These are phyloP conservation scores for Caranx ignobilis DNA, from an alignment of 2,113 vertebrate genomes.

Conservation along the genomic window DNA sequence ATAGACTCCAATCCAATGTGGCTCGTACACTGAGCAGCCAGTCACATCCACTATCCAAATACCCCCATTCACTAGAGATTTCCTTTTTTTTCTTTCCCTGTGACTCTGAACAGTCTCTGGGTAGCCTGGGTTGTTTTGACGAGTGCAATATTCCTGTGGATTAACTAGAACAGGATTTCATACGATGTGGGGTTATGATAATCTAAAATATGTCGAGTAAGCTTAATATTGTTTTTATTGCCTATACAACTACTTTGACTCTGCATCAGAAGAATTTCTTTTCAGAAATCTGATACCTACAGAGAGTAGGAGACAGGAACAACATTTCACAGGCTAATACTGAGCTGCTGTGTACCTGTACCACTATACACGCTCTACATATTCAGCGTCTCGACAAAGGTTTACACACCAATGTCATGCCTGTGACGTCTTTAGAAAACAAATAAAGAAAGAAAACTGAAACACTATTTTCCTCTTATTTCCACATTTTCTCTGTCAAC, in stretches of 20 bases:
- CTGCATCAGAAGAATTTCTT: constrained; percentile 19
- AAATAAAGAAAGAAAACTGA: background rate
- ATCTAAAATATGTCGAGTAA: constrained; percentile 56
- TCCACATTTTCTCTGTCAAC: background rate
- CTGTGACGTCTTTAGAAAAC: background rate
- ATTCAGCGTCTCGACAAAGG: background rate
- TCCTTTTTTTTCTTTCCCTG: background rate
- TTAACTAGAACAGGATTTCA: constrained; percentile 64
- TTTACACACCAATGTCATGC: background rate
- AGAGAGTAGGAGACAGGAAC: background rate
- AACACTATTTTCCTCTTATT: background rate
- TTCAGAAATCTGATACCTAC: constrained; percentile 16
- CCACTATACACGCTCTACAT: background rate
- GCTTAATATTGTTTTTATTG: constrained; percentile 60
- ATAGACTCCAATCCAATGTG: background rate
- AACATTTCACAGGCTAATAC: constrained; percentile 1
- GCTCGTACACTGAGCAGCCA: constrained; percentile 13
- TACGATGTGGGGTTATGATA: constrained; percentile 39
- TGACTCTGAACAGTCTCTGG: constrained; percentile 31
- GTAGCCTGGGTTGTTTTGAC: constrained; percentile 47
- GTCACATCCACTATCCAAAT: background rate
- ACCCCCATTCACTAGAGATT: constrained; percentile 6
- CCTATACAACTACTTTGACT: constrained; percentile 23
- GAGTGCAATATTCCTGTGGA: constrained; percentile 58
- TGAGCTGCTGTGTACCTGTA: background rate